Evolutionary conservation across 2,113 vertebrate species (phyloP).

Genomic region (Prochilodus magdalenae): DNA sequence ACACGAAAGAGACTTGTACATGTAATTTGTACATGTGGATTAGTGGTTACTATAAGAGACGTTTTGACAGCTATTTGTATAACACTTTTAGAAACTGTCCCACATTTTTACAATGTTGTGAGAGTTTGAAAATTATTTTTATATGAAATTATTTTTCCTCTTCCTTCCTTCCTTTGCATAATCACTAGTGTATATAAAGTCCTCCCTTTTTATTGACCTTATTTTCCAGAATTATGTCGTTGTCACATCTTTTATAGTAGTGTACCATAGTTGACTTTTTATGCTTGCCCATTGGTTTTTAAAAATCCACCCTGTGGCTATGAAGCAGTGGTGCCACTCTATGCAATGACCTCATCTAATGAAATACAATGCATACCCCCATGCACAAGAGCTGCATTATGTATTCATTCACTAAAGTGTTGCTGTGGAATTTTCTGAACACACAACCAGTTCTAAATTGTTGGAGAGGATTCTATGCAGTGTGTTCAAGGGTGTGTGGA

Average conservation of each 20-base stretch:
- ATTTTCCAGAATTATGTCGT: not conserved
- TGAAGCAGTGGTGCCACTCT: not conserved
- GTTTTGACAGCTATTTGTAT: slow-evolving; percentile 28
- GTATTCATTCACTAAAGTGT: not conserved
- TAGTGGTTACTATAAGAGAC: not conserved
- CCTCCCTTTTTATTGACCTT: slow-evolving; percentile 3
- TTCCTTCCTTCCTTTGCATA: not conserved
- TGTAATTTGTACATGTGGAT: not conserved
- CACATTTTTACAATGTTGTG: slow-evolving; percentile 25
- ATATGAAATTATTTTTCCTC: not conserved
- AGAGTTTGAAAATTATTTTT: slow-evolving; percentile 26
- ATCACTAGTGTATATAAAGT: not conserved
- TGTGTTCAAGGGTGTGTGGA: not conserved
- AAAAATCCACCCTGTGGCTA: not conserved
- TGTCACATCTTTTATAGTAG: not conserved
- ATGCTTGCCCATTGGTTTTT: not conserved
- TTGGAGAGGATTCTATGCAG: not conserved
- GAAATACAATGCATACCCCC: not conserved
- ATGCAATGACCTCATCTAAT: not conserved
- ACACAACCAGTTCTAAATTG: not conserved
- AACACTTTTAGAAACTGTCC: slow-evolving; percentile 20
- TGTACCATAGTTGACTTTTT: not conserved
- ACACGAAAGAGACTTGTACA: slow-evolving; percentile 14
- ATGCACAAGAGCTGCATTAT: not conserved
- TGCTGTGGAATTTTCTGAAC: not conserved